phyloP scores from a whole-genome alignment of 2,888 invertebrate species.

The Eulithis testata region DNA sequence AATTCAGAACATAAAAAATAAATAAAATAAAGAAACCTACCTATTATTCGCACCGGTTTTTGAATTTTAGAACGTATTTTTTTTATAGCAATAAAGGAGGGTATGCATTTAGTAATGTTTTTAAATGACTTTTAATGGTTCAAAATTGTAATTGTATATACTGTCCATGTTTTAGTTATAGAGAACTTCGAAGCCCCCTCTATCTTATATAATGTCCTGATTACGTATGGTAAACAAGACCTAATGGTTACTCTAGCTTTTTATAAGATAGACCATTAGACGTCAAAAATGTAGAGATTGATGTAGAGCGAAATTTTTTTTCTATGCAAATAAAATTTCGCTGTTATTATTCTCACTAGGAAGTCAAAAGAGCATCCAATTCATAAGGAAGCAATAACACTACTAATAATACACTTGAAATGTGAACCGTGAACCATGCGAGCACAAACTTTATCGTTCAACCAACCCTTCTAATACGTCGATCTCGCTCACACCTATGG shows the following conservation, averaged over 20 bases:
- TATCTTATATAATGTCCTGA: no score
- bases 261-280: no score
- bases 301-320: not conserved
- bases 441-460: slow-evolving; percentile 72
- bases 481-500: slow-evolving; percentile 41
- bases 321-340: not conserved
- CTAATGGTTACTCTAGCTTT: no score
- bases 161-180: no score
- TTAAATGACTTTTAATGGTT: not conserved
- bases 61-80: slow-evolving; percentile 19
- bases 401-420: slow-evolving; percentile 66
- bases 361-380: slow-evolving; percentile 45
- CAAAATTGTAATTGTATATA: not conserved
- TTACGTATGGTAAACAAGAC: no score
- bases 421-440: slow-evolving; percentile 55
- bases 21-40: no score
- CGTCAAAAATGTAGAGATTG: no score
- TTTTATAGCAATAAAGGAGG: not conserved
- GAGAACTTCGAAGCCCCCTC: no score
- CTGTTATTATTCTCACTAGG: slow-evolving; percentile 40
- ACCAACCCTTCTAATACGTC: slow-evolving; percentile 47
- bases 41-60: slow-evolving; percentile 40
- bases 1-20: no score
- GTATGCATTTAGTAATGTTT: no score
- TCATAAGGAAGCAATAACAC: slow-evolving; percentile 67